Base-by-base conservation (phyloP, 2,888 invertebrate species). In the Ichneumoninae sp. region DNA sequence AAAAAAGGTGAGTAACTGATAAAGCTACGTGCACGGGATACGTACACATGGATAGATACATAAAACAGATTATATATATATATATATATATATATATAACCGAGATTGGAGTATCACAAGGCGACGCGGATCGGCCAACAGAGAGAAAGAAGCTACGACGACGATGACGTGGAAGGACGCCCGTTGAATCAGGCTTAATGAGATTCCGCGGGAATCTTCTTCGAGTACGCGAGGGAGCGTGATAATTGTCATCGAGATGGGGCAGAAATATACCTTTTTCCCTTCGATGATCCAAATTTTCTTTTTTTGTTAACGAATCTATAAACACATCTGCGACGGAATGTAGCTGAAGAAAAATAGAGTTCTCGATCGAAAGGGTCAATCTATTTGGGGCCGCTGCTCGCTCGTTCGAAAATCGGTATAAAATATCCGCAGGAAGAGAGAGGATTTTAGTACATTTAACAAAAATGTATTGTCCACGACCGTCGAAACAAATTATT, bases 51-150 rank as follows among this genome's bases (percentile, higher is more conserved):
- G 68, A 60, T 22, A 19, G 47, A 79, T 40, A 68, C 44, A 79
- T 60, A 63, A n/a, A 22, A 26, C 52, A 52, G 10, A 71, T 30
- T 30, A 30, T 30, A 3, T 47, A 16, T 47, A 4, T 47, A 16
- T 7, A 3, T 47, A 16, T 47, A 4, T 47, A 16, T 13, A 47
- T 47, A 47, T 13, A 47, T 47, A 47, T 16, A 16, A 22, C 70
- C 81, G 78, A 82, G 78, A 81, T 74, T 70, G 78, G 85, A 85
- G 81, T 79, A 79, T 79, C 82, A 82, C 85, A 85, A 85, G 85
- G 79, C 82, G 75, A 82, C 78, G 75, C 81, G 81, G 68, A 52
- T 84, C 69, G 81, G 19, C 52, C 30, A 33, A 73, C 74, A 44
- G 30, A 26, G 33, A 6, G 33, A 40, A 19, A 19, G 22, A 44